phyloP scores from a whole-genome alignment of 2,113 vertebrate species.

The Nycticorax nycticorax region DNA sequence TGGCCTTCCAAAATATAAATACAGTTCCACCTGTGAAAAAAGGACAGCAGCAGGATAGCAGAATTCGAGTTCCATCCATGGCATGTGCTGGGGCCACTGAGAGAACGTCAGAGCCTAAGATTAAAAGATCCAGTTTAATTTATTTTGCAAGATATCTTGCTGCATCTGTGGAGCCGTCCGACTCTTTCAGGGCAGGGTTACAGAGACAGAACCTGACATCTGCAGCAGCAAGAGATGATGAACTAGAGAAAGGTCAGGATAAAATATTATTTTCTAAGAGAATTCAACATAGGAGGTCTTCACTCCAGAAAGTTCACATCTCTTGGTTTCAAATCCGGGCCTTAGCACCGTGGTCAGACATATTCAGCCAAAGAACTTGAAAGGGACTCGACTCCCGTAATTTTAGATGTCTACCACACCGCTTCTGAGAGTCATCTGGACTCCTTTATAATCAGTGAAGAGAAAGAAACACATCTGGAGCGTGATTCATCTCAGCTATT shows the following conservation, averaged over 20 bases:
- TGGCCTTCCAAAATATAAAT: not conserved
- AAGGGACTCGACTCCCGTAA: not conserved
- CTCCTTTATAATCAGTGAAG: not conserved
- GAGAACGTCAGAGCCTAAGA: not conserved
- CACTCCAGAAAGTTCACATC: not conserved
- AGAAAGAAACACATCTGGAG: constrained; percentile 43
- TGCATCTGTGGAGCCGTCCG: not conserved
- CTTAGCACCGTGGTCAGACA: not conserved
- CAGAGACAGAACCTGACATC: constrained; percentile 28
- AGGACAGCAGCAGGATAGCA: fast-evolving
- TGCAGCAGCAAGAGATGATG: constrained; percentile 4
- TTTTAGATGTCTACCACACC: not conserved
- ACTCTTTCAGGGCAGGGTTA: not conserved
- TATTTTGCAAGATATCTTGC: not conserved
- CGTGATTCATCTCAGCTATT: not conserved
- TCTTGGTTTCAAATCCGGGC: not conserved
- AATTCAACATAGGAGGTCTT: not conserved
- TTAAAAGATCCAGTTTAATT: not conserved
- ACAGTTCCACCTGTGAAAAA: not conserved
- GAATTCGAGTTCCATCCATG: not conserved
- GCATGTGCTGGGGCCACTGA: not conserved
- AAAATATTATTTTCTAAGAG: not conserved
- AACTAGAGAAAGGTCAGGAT: constrained; percentile 11
- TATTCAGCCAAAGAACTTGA: not conserved
- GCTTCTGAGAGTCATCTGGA: not conserved